Evolutionary conservation across 2,888 invertebrate species (phyloP).

Genomic region (Entomobrya proxima): DNA sequence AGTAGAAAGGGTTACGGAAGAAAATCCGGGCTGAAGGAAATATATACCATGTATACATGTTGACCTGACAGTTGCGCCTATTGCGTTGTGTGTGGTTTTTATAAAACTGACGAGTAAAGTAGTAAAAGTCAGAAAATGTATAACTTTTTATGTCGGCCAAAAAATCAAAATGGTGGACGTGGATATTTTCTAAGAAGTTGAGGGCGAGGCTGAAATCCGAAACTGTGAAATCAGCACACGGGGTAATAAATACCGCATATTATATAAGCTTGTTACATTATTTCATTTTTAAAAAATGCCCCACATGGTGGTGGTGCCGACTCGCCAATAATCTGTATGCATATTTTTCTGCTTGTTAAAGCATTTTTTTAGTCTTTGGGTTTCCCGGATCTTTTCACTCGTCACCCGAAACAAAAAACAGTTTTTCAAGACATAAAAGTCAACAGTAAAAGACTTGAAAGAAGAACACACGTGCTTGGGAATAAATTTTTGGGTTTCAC

Average conservation of each 20-base stretch:
- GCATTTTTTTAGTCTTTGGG: neutral
- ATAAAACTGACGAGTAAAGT: no score
- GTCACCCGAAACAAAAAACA: neutral
- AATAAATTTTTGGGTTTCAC: neutral
- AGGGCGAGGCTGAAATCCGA: constrained; percentile 34
- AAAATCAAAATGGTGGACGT: no score
- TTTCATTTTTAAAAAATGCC: no score
- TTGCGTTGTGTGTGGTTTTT: constrained; percentile 40
- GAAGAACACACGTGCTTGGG: neutral
- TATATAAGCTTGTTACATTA: neutral
- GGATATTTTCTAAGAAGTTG: neutral
- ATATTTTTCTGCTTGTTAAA: no score
- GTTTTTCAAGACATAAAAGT: constrained; percentile 12
- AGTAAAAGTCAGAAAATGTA: constrained; percentile 51
- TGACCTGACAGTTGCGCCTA: constrained; percentile 59
- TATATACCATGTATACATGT: neutral
- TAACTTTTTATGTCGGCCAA: no score
- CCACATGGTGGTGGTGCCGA: no score
- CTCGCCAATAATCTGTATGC: no score
- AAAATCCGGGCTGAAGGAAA: constrained; percentile 4
- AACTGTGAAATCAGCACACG: constrained; percentile 8
- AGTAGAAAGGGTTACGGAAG: neutral
- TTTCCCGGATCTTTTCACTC: neutral
- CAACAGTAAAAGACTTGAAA: neutral
- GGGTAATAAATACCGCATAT: constrained; percentile 22